Evolutionary conservation across 2,113 vertebrate species (phyloP), one percentile per base, ranked within the genome.

Genomic region (Rhineura floridana): DNA sequence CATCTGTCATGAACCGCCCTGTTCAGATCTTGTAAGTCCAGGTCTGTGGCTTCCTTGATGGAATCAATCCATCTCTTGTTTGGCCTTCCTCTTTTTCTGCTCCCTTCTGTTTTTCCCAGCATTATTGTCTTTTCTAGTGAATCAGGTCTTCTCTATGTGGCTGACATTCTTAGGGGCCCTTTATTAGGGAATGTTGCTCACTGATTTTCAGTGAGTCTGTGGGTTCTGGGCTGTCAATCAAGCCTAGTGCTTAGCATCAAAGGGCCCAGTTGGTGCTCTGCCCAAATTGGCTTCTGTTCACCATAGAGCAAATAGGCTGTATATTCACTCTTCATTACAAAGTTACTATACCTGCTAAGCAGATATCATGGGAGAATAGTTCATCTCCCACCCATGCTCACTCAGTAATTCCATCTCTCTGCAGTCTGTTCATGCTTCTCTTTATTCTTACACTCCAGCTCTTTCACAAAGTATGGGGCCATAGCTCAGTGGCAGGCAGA

Each of bases 181-280:
- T 73, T 42, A 36, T 6, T 8, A 3, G 6, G 72, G 72, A 7
- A 8, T 42, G 36, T 3, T 39, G 17, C 36, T 19, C 39, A 23
- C 6, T 3, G 1, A 1, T 23, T 36, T 42, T 23, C n/a, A 1
- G 17, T 5, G 13, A 15, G 4, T 48, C 25, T 25, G 9, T 12
- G 9, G 9, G 44, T 46, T 1, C 42, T 46, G 39, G 17, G 72
- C 19, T 42, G 39, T 42, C 39, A 23, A 44, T 75, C 39, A 23
- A 25, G 42, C 23, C 72, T 6, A 21, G 17, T 19, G 15, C 13
- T 59, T 17, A 59, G 55, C 17, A 5, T 19, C 55, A 13, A 59
- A 59, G 17, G 55, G 13, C 15, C 55, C 13, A 72, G 1, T 15
- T 42, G 17, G 13, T 21, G 3, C 36, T n/a, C n/a, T n/a, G n/a